phyloP scores from a whole-genome alignment of 2,888 invertebrate species.

The Trachelus tabidus region DNA sequence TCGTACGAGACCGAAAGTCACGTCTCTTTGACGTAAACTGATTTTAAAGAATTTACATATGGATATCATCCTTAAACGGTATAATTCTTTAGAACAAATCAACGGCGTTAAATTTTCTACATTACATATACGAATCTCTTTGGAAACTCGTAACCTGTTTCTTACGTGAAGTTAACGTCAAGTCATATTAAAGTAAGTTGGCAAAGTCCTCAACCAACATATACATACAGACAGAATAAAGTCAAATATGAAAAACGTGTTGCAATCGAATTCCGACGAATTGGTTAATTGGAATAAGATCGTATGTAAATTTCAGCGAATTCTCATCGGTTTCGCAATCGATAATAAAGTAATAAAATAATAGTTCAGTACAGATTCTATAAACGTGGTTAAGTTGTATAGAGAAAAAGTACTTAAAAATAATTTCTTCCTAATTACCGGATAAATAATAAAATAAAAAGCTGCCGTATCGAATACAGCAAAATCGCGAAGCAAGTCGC shows the following conservation, averaged over 20 bases:
- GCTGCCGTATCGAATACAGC: not conserved
- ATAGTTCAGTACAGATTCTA: not conserved
- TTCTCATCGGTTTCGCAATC: not conserved
- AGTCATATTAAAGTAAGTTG: not conserved
- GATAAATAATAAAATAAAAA: not conserved
- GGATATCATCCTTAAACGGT: not conserved
- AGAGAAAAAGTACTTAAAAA: not conserved
- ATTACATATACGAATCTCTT: not conserved
- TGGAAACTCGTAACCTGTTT: not conserved
- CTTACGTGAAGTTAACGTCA: not conserved
- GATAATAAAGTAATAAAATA: not conserved
- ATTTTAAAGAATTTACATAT: not conserved
- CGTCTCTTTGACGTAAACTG: not conserved
- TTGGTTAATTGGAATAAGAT: conserved; percentile 2
- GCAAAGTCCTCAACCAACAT: not conserved
- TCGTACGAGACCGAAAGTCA: not conserved
- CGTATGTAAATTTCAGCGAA: conserved; percentile 1
- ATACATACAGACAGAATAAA: not conserved
- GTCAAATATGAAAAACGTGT: not conserved
- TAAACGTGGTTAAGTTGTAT: not conserved
- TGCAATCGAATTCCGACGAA: conserved; percentile 6
- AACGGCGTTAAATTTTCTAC: not conserved
- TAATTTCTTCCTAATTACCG: not conserved
- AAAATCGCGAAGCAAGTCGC: not conserved
- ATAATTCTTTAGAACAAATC: not conserved